Conservation (phyloP, 2,797 vertebrate species). For the Thalassophryne amazonica region DNA sequence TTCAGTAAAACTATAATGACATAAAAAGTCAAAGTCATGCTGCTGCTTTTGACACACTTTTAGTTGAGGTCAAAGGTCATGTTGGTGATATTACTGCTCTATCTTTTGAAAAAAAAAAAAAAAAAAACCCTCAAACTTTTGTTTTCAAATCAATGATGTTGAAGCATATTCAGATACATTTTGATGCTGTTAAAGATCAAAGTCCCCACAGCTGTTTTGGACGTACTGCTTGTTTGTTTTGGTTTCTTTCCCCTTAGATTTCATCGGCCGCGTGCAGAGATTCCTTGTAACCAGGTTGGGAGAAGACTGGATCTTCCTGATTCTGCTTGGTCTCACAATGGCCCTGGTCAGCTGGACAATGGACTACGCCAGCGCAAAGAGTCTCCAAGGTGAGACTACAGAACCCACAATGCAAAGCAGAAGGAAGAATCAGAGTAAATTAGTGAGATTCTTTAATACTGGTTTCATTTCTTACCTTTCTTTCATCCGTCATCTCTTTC, state of each 20-base stretch:
- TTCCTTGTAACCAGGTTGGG: slow-evolving; percentile 86
- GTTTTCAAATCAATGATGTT: no score
- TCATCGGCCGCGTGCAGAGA: slow-evolving; percentile 77
- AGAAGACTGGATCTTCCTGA: slow-evolving; percentile 95
- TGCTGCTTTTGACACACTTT: no score
- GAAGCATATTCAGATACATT: no score
- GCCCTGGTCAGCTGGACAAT: slow-evolving; percentile 95
- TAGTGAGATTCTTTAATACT: neutral
- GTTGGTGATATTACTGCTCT: no score
- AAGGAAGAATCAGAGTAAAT: neutral
- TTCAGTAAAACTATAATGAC: no score
- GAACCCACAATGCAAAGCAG: neutral
- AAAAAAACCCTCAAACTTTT: no score
- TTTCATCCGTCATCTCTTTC: neutral
- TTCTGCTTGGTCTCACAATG: slow-evolving; percentile 92
- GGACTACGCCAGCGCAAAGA: slow-evolving; percentile 95
- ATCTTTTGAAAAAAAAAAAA: no score
- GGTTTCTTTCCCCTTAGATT: slow-evolving; percentile 78
- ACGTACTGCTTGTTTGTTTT: neutral
- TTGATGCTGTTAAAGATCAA: no score
- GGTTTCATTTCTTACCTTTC: neutral
- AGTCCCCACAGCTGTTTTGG: no score
- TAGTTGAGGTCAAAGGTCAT: no score
- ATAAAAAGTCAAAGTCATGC: no score
- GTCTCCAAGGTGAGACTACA: slow-evolving; percentile 81